These are phyloP conservation scores for Dicaeum eximium DNA, from an alignment of 2,113 vertebrate species.

Conservation along the genomic window DNA sequence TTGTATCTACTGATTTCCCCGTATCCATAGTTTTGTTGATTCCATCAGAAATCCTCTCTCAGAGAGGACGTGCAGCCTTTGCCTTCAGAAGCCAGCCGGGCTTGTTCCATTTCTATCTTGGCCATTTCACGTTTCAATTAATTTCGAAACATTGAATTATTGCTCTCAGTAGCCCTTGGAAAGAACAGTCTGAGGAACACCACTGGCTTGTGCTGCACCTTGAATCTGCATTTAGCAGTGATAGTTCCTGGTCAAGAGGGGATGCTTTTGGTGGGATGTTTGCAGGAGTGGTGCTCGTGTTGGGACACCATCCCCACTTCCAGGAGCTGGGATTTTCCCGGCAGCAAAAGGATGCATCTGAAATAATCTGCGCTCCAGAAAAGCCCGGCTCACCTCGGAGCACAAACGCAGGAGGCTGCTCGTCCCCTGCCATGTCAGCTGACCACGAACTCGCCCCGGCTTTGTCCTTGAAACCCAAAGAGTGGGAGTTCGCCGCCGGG, in stretches of 20 bases:
- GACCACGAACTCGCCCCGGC: not conserved
- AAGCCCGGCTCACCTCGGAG: not conserved
- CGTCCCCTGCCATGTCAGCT: not conserved
- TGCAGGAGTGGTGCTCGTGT: not conserved
- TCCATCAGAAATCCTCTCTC: slow-evolving; percentile 3
- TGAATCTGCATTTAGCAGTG: not conserved
- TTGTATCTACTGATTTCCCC: slow-evolving; percentile 30
- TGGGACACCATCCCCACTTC: not conserved
- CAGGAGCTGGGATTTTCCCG: not conserved
- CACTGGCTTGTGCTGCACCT: not conserved
- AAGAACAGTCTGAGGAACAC: not conserved
- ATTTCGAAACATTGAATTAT: not conserved
- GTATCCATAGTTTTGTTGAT: slow-evolving; percentile 32
- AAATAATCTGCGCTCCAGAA: not conserved
- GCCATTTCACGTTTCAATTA: slow-evolving; percentile 21
- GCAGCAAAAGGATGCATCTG: not conserved
- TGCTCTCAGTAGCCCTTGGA: not conserved
- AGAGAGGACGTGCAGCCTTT: not conserved
- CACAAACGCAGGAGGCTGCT: not conserved
- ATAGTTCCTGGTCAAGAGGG: not conserved
- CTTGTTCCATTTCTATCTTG: not conserved
- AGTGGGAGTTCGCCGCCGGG: not conserved
- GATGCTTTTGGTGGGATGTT: not conserved
- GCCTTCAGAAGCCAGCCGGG: not conserved
- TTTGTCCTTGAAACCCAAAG: slow-evolving; percentile 44